A percentile compares a stretch with the other conserved stretches of the same genome.
Conservation (phyloP, 2,888 invertebrate genomes). For the Keiferia lycopersicella region DNA sequence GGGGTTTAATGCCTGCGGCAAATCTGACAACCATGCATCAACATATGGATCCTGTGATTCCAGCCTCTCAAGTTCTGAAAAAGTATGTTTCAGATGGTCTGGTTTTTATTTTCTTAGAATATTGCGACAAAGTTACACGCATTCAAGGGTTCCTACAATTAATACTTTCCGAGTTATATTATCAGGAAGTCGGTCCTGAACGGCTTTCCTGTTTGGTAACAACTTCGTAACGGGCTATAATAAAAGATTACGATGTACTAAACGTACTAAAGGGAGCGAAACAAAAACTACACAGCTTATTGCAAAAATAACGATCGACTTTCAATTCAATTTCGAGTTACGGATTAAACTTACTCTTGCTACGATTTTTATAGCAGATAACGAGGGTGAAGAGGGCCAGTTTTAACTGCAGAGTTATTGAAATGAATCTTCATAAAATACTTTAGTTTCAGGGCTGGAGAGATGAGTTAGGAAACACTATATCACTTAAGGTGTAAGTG, state of each 20-base stretch:
- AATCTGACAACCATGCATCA: neutral
- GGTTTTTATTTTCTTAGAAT: neutral
- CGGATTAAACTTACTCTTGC: neutral
- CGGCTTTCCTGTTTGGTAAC: neutral
- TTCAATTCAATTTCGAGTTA: neutral
- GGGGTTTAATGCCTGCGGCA: neutral
- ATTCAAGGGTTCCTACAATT: neutral
- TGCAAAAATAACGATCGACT: neutral
- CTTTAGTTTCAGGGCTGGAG: too few species aligned
- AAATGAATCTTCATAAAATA: too few species aligned
- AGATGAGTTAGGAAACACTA: too few species aligned
- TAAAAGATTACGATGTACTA: neutral
- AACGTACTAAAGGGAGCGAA: neutral
- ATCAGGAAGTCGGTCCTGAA: neutral
- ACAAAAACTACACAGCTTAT: conserved; percentile 1
- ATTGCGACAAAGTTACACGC: neutral
- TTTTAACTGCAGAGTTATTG: too few species aligned
- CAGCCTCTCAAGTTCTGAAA: too few species aligned
- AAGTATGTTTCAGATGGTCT: too few species aligned
- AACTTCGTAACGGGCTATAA: neutral
- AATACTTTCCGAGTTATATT: neutral
- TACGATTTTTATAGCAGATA: too few species aligned
- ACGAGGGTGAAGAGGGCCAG: neutral
- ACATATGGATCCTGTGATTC: too few species aligned
- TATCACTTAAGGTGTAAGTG: too few species aligned